Evolutionary conservation across 2,888 invertebrate species (phyloP).

Genomic region (Oegoconia quadripuncta): DNA sequence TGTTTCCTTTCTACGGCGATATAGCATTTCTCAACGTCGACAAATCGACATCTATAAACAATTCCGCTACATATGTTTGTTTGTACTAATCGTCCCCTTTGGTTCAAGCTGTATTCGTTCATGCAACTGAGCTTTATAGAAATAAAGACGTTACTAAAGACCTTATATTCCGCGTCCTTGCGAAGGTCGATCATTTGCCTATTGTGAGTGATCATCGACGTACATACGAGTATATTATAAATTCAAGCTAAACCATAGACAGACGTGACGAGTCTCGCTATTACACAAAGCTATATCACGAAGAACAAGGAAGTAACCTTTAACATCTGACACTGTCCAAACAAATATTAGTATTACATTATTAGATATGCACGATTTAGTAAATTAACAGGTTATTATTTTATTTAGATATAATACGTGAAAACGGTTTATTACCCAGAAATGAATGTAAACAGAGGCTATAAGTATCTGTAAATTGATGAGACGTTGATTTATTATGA

Average conservation of each 20-base stretch:
- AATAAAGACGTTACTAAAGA: slow-evolving; percentile 38
- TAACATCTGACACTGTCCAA: slow-evolving; percentile 62
- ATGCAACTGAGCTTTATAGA: slow-evolving; percentile 33
- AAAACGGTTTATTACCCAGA: slow-evolving; percentile 10
- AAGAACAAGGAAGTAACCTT: slow-evolving; percentile 71
- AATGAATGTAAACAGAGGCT: neutral
- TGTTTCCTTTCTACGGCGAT: too few relatives aligned
- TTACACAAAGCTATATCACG: slow-evolving; percentile 56
- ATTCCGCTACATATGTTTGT: too few relatives aligned
- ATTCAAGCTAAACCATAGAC: slow-evolving; percentile 36
- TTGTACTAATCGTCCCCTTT: too few relatives aligned
- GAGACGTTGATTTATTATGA: too few relatives aligned
- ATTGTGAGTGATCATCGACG: slow-evolving; percentile 41
- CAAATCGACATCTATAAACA: too few relatives aligned
- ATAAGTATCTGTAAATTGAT: neutral
- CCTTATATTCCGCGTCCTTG: slow-evolving; percentile 58
- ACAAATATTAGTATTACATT: slow-evolving; percentile 62
- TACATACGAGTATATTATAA: too few relatives aligned
- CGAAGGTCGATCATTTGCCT: slow-evolving; percentile 61
- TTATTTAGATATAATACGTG: slow-evolving; percentile 15
- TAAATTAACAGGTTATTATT: slow-evolving; percentile 20
- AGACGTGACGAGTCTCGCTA: slow-evolving; percentile 51
- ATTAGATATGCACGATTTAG: slow-evolving; percentile 63
- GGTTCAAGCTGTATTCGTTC: too few relatives aligned
- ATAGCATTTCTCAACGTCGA: too few relatives aligned